Evolutionary conservation across 2,888 invertebrate species (phyloP).

Genomic region (Cheilosia soror): DNA sequence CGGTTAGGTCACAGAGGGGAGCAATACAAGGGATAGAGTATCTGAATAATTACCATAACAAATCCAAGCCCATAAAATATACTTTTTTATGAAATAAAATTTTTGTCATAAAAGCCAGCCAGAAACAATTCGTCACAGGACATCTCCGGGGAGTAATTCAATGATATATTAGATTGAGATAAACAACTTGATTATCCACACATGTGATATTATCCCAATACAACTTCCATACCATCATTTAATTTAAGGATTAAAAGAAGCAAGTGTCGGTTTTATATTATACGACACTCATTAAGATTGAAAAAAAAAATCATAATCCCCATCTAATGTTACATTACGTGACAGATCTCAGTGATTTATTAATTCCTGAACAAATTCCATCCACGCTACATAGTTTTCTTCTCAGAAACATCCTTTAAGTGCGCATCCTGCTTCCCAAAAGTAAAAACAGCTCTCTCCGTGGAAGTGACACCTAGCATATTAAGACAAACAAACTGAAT

Average conservation of each 20-base stretch:
- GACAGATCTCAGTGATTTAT: constrained; percentile 69
- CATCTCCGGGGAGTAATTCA: neutral
- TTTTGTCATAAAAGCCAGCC: neutral
- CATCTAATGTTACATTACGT: constrained; percentile 66
- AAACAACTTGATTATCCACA: constrained; percentile 20
- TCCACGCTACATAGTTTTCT: constrained; percentile 11
- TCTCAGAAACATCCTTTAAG: constrained; percentile 42
- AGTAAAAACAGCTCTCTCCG: constrained; percentile 28
- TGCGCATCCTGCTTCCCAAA: constrained; percentile 71
- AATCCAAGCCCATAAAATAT: too few relatives aligned
- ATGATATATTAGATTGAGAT: neutral
- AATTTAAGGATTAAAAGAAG: constrained; percentile 32
- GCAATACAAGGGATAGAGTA: too few relatives aligned
- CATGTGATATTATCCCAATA: constrained; percentile 8
- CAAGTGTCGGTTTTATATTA: constrained; percentile 52
- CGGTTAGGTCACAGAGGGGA: too few relatives aligned
- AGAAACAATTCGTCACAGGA: constrained; percentile 28
- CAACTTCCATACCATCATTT: neutral
- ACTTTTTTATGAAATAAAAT: too few relatives aligned
- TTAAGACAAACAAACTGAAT: constrained; percentile 51
- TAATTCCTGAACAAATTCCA: constrained; percentile 75
- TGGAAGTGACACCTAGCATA: constrained; percentile 51
- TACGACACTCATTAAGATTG: constrained; percentile 58
- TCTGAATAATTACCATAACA: too few relatives aligned
- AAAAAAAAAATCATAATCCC: constrained; percentile 46